Evolutionary conservation across 2,113 vertebrate genomes (phyloP).

Genomic region (Psettodes erumei): DNA sequence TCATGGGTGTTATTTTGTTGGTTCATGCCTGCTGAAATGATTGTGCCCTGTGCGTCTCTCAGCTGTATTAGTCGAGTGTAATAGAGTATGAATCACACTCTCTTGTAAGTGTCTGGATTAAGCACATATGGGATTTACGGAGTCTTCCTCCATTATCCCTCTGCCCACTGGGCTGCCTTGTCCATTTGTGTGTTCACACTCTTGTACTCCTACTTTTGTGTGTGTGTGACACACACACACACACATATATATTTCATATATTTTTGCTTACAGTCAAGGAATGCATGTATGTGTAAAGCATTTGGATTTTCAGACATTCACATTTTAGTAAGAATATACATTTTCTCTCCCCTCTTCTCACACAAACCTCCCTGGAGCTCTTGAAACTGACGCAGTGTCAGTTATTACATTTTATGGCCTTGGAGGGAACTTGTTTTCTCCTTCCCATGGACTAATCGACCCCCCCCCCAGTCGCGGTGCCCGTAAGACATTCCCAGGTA

Average conservation of each 20-base stretch:
- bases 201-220: background rate
- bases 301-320: constrained; percentile 39
- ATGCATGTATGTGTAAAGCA: constrained; percentile 41
- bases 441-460: no score
- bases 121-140: constrained; percentile 80
- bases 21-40: constrained; percentile 63
- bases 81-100: constrained; percentile 81
- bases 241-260: no score
- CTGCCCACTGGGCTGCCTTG: constrained; percentile 48
- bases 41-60: constrained; percentile 60
- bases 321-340: no score
- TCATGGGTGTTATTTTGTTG: constrained; percentile 72
- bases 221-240: no score
- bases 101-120: constrained; percentile 81
- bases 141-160: constrained; percentile 68
- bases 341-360: no score
- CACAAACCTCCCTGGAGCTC: no score
- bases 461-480: no score
- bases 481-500: no score
- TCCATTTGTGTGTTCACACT: constrained; percentile 19
- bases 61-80: constrained; percentile 75
- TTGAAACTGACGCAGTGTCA: no score
- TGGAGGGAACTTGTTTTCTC: no score
- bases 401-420: no score
- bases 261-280: constrained; percentile 33